Base-by-base conservation (phyloP, 2,797 vertebrate species). In the Chelmon rostratus region DNA sequence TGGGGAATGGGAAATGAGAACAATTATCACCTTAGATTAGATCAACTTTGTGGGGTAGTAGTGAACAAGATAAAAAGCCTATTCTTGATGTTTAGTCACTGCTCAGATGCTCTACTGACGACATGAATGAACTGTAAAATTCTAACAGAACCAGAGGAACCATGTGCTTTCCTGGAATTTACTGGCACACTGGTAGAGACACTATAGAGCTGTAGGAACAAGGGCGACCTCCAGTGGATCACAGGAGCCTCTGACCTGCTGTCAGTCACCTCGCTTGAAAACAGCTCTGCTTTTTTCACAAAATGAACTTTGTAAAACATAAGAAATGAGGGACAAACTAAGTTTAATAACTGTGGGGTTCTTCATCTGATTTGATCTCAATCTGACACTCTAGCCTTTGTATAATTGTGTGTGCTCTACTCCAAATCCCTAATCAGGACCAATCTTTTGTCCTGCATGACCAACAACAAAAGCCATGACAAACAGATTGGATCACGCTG, bases 401-500 rank as follows among this genome's bases (percentile, higher is more conserved):
- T 28, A 4, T 33, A 7, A 8, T 15, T 23, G 3, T 40, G 3
- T 25, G 58, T 38, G 8, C 21, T 58, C 21, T 38, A 1, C 10
- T 38, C 33, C 21, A 4, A 53, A 28, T 8, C 6, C 16, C 8
- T 11, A 4, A 13, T 46, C 25, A 6, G 8, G 23, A 52, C 0
- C 23, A 1, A 38, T 2, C 8, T 50, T 11, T 23, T n/a, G 21
- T 21, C 28, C 53, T 56, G 53, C 18, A 33, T 28, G 38, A 54
- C 28, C 10, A 21, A 21, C 33, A 12, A 1, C 46, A 50, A 18
- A 18, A 44, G 1, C 12, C 35, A 40, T n/a, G 6, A 0, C 35
- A 19, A 28, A 42, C 10, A 18, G 8, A 38, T 33, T 7, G 13
- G 13, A 21, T n/a, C 2, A 0, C 13, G 0, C n/a, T 18, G 1